phyloP scores from a whole-genome alignment of 2,113 vertebrate genomes.

The Vanacampus margaritifer region DNA sequence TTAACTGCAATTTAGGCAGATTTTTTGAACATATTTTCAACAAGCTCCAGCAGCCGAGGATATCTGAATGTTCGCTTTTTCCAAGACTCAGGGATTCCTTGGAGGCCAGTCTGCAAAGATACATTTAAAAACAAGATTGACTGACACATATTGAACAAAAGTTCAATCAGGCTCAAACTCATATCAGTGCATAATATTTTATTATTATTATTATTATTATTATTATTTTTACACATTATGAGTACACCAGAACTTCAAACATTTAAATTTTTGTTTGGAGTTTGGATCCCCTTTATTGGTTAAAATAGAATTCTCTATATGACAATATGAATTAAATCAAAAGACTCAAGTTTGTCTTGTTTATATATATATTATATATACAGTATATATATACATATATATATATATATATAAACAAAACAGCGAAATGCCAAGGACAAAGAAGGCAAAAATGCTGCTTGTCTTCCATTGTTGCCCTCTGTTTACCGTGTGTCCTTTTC shows the following conservation, averaged over 20 bases:
- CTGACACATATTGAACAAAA: background rate
- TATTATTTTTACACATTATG: no score
- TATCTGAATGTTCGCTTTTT: constrained; percentile 61
- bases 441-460: background rate
- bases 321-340: background rate
- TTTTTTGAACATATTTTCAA: constrained; percentile 39
- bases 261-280: no score
- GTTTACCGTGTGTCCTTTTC: constrained; percentile 3
- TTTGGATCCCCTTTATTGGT: no score
- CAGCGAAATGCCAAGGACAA: background rate
- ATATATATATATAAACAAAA: no score
- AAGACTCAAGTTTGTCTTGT: background rate
- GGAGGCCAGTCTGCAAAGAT: constrained; percentile 59
- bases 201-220: no score
- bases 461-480: background rate
- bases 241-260: no score
- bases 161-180: background rate
- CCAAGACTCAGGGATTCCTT: constrained; percentile 70
- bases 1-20: constrained; percentile 22
- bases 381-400: no score
- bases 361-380: no score
- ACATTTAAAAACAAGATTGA: constrained; percentile 6
- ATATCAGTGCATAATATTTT: background rate
- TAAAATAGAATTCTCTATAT: no score
- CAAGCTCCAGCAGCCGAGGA: constrained; percentile 56